Evolutionary conservation across 2,797 vertebrate genomes (phyloP).

Genomic region (Sciurus vulgaris): DNA sequence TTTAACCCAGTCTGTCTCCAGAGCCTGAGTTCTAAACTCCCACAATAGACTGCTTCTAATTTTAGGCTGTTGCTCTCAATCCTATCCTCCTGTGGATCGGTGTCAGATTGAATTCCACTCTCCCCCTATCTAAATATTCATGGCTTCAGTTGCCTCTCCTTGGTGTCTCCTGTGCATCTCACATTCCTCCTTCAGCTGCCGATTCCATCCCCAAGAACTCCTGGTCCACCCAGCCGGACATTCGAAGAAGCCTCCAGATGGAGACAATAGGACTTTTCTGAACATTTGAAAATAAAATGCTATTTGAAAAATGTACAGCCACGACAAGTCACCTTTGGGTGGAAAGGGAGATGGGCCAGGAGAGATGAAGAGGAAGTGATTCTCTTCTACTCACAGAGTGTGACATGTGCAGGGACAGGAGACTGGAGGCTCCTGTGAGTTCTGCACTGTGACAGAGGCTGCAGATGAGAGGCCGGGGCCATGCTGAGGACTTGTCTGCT

Average conservation of each 20-base stretch:
- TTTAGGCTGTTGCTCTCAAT: constrained; percentile 76
- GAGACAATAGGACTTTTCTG: neutral
- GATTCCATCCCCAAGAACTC: constrained; percentile 1
- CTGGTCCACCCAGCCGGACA: neutral
- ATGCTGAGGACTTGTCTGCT: neutral
- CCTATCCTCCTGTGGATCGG: constrained; percentile 53
- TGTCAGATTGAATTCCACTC: constrained; percentile 77
- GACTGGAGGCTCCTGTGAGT: rapidly evolving
- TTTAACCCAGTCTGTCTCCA: neutral
- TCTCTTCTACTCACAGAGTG: neutral
- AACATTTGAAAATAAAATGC: neutral
- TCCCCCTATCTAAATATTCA: constrained; percentile 74
- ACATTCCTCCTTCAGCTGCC: constrained; percentile 48
- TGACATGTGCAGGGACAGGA: too few relatives aligned
- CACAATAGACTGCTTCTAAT: constrained; percentile 68
- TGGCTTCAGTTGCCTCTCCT: constrained; percentile 52
- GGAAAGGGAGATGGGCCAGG: neutral
- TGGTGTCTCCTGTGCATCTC: neutral
- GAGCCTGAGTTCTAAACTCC: constrained; percentile 12
- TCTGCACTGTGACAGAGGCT: neutral
- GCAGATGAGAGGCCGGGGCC: neutral
- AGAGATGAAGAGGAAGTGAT: neutral
- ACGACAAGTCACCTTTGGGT: neutral
- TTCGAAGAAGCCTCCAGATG: neutral
- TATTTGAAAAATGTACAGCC: neutral